phyloP scores from a whole-genome alignment of 2,113 vertebrate genomes.

The Lathamus discolor region DNA sequence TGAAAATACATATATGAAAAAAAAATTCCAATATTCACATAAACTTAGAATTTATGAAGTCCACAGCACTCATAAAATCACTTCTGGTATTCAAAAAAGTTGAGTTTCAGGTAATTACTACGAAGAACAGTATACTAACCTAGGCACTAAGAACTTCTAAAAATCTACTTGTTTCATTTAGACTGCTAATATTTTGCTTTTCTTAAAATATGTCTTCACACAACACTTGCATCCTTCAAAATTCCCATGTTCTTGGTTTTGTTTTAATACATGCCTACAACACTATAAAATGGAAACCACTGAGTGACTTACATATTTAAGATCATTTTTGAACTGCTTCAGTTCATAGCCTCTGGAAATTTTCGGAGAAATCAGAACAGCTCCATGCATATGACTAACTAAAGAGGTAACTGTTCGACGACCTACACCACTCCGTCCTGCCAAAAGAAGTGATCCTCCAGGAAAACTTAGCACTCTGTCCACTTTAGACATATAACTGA shows the following conservation, averaged over 20 bases:
- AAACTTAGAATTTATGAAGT: not conserved
- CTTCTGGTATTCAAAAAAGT: not conserved
- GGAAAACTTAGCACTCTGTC: slow-evolving; percentile 92
- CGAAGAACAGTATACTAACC: not conserved
- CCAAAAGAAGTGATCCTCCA: slow-evolving; percentile 91
- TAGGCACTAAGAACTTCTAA: not conserved
- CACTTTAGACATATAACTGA: slow-evolving; percentile 86
- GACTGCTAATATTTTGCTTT: not conserved
- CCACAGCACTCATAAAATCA: not conserved
- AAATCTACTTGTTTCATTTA: not conserved
- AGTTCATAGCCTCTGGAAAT: slow-evolving; percentile 89
- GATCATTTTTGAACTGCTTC: slow-evolving; percentile 94
- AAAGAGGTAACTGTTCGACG: slow-evolving; percentile 87
- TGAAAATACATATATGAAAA: not conserved
- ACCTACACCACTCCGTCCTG: slow-evolving; percentile 91
- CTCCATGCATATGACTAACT: slow-evolving; percentile 94
- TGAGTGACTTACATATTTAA: slow-evolving; percentile 82
- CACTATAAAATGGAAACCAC: not conserved
- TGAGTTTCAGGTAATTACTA: not conserved
- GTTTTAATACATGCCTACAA: not conserved
- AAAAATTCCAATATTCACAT: not conserved
- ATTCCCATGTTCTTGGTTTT: not conserved
- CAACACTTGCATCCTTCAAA: not conserved
- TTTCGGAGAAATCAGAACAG: slow-evolving; percentile 86
- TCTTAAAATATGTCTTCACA: not conserved